phyloP scores from a whole-genome alignment of 1,140 invertebrate species.

The Microplitis demolitor region DNA sequence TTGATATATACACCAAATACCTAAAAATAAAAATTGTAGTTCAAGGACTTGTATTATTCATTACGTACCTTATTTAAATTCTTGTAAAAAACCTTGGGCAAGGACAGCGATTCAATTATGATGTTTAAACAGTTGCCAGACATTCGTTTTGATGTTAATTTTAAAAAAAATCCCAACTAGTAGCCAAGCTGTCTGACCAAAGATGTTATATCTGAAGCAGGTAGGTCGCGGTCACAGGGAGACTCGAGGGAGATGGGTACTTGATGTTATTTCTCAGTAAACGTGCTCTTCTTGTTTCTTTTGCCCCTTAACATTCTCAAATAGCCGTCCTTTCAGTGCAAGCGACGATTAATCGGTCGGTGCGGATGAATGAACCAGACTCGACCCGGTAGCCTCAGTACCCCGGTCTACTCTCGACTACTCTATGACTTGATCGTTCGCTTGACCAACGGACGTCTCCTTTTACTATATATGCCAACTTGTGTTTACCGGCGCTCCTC shows the following conservation, averaged over 20 bases:
- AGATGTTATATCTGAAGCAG: background rate
- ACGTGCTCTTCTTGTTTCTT: background rate
- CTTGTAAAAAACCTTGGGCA: too few relatives aligned
- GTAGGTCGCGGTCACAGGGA: background rate
- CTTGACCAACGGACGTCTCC: background rate
- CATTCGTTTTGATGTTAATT: too few relatives aligned
- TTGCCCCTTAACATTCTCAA: background rate
- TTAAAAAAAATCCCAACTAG: background rate
- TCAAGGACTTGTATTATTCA: too few relatives aligned
- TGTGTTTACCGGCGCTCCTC: background rate
- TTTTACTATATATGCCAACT: background rate
- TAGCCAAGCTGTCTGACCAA: background rate
- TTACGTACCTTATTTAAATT: too few relatives aligned
- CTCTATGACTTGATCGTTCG: background rate
- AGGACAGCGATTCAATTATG: background rate
- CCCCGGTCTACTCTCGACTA: background rate
- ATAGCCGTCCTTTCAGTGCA: background rate
- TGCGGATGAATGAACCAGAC: slow-evolving; percentile 27
- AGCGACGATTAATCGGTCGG: slow-evolving; percentile 9
- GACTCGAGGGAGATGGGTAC: background rate
- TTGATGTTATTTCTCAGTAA: background rate
- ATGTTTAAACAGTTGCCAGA: background rate
- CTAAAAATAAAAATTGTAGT: too few relatives aligned
- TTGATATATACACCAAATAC: too few relatives aligned
- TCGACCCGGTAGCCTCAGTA: slow-evolving; percentile 19